Base-by-base conservation (phyloP, 2,888 invertebrate genomes). In the Dexiosoma caninum region DNA sequence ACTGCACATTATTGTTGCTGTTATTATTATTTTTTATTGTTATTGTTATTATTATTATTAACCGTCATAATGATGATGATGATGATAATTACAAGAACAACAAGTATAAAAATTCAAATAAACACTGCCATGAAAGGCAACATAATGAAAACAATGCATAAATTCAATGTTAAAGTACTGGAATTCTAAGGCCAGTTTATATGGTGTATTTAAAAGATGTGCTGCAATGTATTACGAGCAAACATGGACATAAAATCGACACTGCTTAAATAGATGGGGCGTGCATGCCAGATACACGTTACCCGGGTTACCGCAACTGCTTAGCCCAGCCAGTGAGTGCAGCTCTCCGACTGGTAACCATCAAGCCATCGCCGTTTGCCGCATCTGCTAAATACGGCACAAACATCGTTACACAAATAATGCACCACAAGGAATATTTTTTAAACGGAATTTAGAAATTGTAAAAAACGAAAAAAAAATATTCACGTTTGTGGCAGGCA, bases 211-310 rank as follows among this genome's bases (percentile, higher is more conserved):
- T 14, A 32, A 55, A 44, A 71, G n/a, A 19, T 51, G 7, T 37
- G n/a, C 1, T 44, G 30, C 35, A 23, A 27, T 21, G 42, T n/a
- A n/a, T n/a, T 51, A 42, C 30, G 7, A 71, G 37, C 44, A 51
- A 67, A 67, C 59, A 42, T 23, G 55, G 69, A 70, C 76, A 77
- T 77, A 77, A 77, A 81, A 81, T 77, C 81, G 76, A 81, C 72
- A 69, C 69, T 42, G 67, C 44, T 62, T 76, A 66, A 81, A 72
- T 49, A 69, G 49, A 72, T 77, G 76, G 81, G 72, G 67, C 53
- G 77, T 77, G 49, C 62, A 46, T 57, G 49, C 27, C 69, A 69
- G 44, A 37, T 66, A 16, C 46, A 74, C 37, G 55, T 49, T 69
- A 30, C 23, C 27, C 10, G 51, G 40, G 32, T 37, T 6, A 27